Evolutionary conservation across 2,888 invertebrate species (phyloP), one percentile per base, ranked within the genome.

Genomic region (Conops quadrifasciatus): DNA sequence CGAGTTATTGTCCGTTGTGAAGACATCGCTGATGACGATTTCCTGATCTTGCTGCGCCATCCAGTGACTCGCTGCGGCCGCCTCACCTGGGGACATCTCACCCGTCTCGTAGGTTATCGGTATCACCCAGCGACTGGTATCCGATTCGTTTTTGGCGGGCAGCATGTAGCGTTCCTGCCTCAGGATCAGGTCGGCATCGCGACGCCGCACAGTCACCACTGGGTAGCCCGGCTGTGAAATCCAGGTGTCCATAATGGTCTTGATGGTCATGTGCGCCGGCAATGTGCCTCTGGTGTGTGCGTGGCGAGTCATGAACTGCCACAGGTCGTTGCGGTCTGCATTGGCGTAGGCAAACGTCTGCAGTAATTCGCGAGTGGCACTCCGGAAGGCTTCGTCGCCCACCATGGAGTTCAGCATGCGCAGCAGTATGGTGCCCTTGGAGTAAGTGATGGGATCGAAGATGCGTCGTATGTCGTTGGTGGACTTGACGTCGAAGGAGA

Each of bases 401-500:
- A 93, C 87, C 79, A 91, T 90, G 74, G 90, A 88, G 76, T 89
- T 88, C 86, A 93, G 88, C 93, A 93, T 93, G 74, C 91, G 87
- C 72, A 93, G 88, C 2, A 94, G 85, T 7, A 91, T 89, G 0
- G 92, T 90, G 51, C 93, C 90, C 87, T 93, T 93, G 28, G 89
- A 88, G 80, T 93, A 93, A n/a, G 92, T 90, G 68, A 93, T 91
- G 9, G 87, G 86, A 82, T 93, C 92, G 80, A 93, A 93, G 60
- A 91, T 89, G 79, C 91, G 89, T 45, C 88, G 84, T 63, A 92
- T 91, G 81, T 91, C 89, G 71, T 86, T 87, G 19, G 89, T 89
- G 71, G 89, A 88, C 43, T 87, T 86, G 2, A 93, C 90, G 63
- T 89, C 86, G 64, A 90, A 89, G 1, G 90, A 89, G 72, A 93